A percentile compares a stretch with the other conserved stretches of the same genome.
Evolutionary conservation across 2,888 invertebrate genomes (phyloP).

Genomic region (Lithophane leautieri): DNA sequence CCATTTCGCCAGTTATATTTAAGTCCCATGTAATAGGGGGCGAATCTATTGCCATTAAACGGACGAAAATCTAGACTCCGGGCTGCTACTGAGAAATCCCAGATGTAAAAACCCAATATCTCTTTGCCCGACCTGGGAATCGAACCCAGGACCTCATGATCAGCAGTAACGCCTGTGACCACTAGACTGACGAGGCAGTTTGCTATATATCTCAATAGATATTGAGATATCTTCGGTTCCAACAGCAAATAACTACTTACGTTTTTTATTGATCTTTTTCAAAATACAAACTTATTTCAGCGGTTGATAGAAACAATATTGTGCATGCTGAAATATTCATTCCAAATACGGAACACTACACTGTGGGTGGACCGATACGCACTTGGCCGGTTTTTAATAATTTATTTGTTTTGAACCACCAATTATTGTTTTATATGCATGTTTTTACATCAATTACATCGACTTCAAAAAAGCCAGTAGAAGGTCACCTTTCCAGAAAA

Average conservation of each 20-base stretch:
- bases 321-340: background rate
- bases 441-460: background rate
- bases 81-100: too few species aligned
- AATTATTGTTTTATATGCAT: background rate
- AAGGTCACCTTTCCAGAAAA: constrained; percentile 5
- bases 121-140: too few species aligned
- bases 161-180: too few species aligned
- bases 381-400: background rate
- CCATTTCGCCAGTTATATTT: too few species aligned
- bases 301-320: background rate
- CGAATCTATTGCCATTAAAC: too few species aligned
- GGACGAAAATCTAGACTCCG: too few species aligned
- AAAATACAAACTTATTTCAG: background rate
- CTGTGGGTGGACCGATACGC: background rate
- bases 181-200: background rate
- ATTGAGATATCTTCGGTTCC: background rate
- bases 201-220: background rate
- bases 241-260: background rate
- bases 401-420: background rate
- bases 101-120: too few species aligned
- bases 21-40: too few species aligned
- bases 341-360: background rate
- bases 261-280: background rate
- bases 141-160: too few species aligned
- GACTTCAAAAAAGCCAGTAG: background rate